Evolutionary conservation across 2,888 invertebrate genomes (phyloP).

Genomic region (Polyommatus icarus): DNA sequence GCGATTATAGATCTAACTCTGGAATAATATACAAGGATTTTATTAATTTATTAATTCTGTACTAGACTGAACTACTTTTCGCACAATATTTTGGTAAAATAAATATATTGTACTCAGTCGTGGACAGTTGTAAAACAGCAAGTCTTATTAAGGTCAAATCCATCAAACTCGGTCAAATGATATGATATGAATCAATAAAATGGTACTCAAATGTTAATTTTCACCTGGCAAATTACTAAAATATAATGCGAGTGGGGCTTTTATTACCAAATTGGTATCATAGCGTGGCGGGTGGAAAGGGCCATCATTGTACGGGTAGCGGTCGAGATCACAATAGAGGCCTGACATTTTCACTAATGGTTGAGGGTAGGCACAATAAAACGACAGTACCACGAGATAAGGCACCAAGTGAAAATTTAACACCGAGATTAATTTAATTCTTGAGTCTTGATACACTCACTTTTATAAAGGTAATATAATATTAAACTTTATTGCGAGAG

Average conservation of each 20-base stretch:
- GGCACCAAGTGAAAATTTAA: constrained; percentile 79
- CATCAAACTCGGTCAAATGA: not conserved
- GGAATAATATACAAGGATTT: too few relatives aligned
- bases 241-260: constrained; percentile 25
- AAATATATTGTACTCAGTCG: too few relatives aligned
- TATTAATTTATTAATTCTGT: too few relatives aligned
- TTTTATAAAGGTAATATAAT: constrained; percentile 38
- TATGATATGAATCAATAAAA: constrained; percentile 15
- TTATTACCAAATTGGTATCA: constrained; percentile 68
- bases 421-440: constrained; percentile 76
- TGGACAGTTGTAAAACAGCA: not conserved
- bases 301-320: constrained; percentile 74
- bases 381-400: constrained; percentile 78
- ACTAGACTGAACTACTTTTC: too few relatives aligned
- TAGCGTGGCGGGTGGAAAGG: constrained; percentile 69
- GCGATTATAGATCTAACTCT: too few relatives aligned
- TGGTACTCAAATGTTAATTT: not conserved
- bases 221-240: constrained; percentile 26
- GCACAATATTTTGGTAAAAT: not conserved
- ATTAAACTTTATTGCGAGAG: constrained; percentile 27
- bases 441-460: constrained; percentile 44
- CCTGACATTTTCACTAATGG: constrained; percentile 81
- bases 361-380: constrained; percentile 79
- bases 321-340: constrained; percentile 75
- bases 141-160: not conserved